These are phyloP conservation scores for Sisyra terminalis DNA, from an alignment of 2,888 invertebrate genomes.

Conservation along the genomic window DNA sequence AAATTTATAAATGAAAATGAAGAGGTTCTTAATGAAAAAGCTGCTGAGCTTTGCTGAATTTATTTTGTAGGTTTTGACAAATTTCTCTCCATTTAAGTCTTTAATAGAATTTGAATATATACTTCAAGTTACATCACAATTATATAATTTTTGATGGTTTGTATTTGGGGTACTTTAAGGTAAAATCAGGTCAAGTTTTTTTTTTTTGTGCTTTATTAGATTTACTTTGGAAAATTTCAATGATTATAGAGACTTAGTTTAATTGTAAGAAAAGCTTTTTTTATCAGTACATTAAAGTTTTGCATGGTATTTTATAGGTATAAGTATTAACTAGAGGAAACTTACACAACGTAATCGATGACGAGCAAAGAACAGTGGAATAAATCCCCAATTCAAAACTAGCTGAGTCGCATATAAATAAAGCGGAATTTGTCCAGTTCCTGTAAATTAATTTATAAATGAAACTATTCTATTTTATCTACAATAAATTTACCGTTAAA, in stretches of 20 bases:
- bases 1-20: background rate
- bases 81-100: no score
- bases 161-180: no score
- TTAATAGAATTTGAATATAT: no score
- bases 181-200: no score
- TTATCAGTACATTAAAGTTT: no score
- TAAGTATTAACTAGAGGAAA: background rate
- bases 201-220: no score
- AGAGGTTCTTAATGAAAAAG: background rate
- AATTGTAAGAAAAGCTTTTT: no score
- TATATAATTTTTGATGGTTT: no score
- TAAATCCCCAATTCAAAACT: constrained; percentile 4
- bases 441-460: background rate
- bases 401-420: constrained; percentile 1
- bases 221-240: no score
- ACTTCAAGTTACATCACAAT: no score
- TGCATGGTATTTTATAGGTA: background rate
- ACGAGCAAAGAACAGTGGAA: constrained; percentile 1
- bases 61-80: no score
- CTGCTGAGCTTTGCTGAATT: background rate
- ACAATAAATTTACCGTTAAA: background rate
- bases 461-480: background rate
- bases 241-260: no score
- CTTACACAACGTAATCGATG: constrained; percentile 4
- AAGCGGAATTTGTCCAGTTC: background rate